Conservation (phyloP, 2,113 vertebrate genomes). For the Narcine bancroftii region DNA sequence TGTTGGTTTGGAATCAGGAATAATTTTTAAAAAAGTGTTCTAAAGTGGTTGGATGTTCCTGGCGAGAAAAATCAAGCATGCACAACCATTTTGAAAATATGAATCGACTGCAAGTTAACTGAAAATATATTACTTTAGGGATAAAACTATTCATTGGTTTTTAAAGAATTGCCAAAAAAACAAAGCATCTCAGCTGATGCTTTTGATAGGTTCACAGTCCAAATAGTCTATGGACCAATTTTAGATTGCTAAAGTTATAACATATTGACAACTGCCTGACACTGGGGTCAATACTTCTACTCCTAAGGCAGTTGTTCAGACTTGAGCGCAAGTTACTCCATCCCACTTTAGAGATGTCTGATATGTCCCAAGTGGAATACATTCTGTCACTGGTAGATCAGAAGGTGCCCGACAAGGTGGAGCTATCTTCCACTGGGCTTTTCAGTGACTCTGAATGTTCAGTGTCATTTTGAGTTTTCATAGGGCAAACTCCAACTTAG, state of each 20-base stretch:
- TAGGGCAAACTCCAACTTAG: too few relatives aligned
- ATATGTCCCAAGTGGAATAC: too few relatives aligned
- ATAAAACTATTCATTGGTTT: not conserved
- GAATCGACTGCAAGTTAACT: not conserved
- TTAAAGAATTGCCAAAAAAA: not conserved
- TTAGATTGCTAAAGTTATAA: not conserved
- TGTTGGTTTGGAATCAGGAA: not conserved
- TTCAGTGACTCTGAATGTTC: too few relatives aligned
- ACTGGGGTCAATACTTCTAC: not conserved
- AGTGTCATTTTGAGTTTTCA: too few relatives aligned
- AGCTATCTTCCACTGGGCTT: too few relatives aligned
- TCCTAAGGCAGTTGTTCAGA: too few relatives aligned
- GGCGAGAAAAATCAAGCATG: not conserved
- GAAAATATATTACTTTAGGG: not conserved
- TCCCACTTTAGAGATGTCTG: too few relatives aligned
- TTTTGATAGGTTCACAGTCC: not conserved
- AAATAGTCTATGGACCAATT: not conserved
- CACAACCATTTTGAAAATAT: not conserved
- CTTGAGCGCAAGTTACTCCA: too few relatives aligned
- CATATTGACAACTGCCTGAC: not conserved
- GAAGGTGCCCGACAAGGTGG: too few relatives aligned
- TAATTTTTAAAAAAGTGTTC: not conserved
- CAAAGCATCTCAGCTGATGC: not conserved
- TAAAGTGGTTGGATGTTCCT: not conserved
- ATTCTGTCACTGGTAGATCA: too few relatives aligned